phyloP scores from a whole-genome alignment of 2,888 invertebrate species.

The Diloba caeruleocephala region DNA sequence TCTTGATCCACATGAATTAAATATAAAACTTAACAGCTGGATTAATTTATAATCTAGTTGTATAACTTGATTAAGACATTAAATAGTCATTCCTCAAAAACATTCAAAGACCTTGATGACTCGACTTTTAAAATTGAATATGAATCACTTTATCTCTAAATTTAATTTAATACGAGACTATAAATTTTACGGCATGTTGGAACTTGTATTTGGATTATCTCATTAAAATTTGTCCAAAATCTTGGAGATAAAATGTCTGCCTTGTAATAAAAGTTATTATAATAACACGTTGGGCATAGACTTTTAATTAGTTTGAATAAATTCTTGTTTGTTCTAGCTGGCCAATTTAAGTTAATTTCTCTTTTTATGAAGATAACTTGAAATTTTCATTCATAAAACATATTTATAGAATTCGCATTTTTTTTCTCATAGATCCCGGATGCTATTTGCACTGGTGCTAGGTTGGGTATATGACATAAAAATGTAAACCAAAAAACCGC shows the following conservation, averaged over 20 bases:
- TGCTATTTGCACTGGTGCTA: too few relatives aligned
- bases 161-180: slow-evolving; percentile 17
- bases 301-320: not conserved
- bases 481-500: too few relatives aligned
- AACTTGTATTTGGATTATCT: slow-evolving; percentile 15
- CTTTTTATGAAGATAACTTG: too few relatives aligned
- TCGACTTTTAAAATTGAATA: slow-evolving; percentile 30
- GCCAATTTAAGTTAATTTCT: too few relatives aligned
- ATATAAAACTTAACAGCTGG: slow-evolving; percentile 26
- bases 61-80: slow-evolving; percentile 44
- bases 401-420: too few relatives aligned
- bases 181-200: slow-evolving; percentile 29
- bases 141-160: slow-evolving; percentile 30
- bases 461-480: too few relatives aligned
- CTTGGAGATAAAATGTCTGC: not conserved
- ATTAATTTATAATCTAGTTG: slow-evolving; percentile 29
- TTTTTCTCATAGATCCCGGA: too few relatives aligned
- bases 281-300: too few relatives aligned
- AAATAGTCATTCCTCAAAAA: slow-evolving; percentile 30
- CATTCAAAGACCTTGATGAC: slow-evolving; percentile 24
- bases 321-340: too few relatives aligned
- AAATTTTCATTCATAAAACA: too few relatives aligned
- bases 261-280: too few relatives aligned
- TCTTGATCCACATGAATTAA: slow-evolving; percentile 12
- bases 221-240: slow-evolving; percentile 13